Evolutionary conservation across 2,113 vertebrate species (phyloP).

Genomic region (Anser brachyrhynchus): DNA sequence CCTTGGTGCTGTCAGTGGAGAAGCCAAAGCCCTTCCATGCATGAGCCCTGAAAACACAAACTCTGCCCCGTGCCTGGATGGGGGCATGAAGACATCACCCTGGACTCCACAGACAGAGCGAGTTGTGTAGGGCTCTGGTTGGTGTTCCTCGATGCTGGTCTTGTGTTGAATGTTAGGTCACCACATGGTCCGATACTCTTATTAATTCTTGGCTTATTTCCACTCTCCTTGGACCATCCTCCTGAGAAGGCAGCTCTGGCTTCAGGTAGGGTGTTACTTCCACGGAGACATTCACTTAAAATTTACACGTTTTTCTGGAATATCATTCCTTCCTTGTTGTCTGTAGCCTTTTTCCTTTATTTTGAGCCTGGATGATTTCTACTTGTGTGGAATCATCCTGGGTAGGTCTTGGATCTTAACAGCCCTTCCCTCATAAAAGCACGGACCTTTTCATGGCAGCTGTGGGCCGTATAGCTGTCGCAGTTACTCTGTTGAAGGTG

Average conservation of each 20-base stretch:
- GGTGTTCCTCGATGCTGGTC: not conserved
- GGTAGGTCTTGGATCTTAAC: not conserved
- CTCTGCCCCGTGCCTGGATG: not conserved
- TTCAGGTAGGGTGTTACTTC: not conserved
- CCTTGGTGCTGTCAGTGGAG: not conserved
- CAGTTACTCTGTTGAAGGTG: not conserved
- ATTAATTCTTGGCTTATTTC: not conserved
- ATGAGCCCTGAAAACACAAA: rapidly evolving
- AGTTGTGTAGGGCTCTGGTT: not conserved
- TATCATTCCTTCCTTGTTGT: not conserved
- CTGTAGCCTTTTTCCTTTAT: not conserved
- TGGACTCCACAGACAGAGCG: not conserved
- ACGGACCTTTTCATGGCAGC: not conserved
- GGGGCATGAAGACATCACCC: not conserved
- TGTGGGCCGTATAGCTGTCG: not conserved
- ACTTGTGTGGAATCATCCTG: not conserved
- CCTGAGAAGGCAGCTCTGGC: not conserved
- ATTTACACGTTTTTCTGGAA: not conserved
- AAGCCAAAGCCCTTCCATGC: not conserved
- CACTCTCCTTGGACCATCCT: not conserved
- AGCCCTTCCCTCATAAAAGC: not conserved
- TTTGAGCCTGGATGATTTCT: not conserved
- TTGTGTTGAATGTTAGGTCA: not conserved
- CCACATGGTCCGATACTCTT: not conserved
- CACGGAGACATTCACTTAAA: not conserved